These are phyloP conservation scores for Rhaphigaster nebulosa DNA, from an alignment of 2,888 invertebrate species.

Conservation along the genomic window DNA sequence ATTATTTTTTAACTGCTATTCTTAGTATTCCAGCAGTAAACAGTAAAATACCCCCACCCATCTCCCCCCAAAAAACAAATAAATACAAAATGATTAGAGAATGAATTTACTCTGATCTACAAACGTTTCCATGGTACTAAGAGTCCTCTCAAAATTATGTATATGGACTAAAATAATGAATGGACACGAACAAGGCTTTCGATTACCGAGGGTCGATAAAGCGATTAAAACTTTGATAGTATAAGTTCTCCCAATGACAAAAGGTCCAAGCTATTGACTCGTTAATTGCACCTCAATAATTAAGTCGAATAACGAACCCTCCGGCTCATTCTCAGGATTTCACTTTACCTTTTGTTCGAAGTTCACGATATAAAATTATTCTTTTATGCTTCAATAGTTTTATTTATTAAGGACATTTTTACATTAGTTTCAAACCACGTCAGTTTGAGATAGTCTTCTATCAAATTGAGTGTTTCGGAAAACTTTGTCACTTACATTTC, in stretches of 20 bases:
- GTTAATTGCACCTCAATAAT: not conserved
- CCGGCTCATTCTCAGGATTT: not conserved
- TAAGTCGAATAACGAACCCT: not conserved
- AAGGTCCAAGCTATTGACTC: not conserved
- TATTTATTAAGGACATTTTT: not conserved
- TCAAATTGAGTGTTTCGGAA: not conserved
- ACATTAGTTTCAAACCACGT: not conserved
- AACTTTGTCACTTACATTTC: no score
- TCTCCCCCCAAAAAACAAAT: no score
- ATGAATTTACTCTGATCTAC: not conserved
- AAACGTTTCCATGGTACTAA: not conserved
- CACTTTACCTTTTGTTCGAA: not conserved
- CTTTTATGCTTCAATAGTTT: not conserved
- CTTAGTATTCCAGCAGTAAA: no score
- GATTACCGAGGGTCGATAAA: not conserved
- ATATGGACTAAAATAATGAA: not conserved
- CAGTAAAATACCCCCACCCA: no score
- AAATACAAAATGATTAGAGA: not conserved
- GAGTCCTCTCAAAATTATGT: not conserved
- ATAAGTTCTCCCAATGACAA: not conserved
- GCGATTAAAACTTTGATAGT: not conserved
- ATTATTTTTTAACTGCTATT: no score
- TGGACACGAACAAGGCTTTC: slow-evolving; percentile 2
- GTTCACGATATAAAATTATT: not conserved
- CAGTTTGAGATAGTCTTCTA: no score